phyloP scores from a whole-genome alignment of 2,888 invertebrate genomes.

The Willowsia nigromaculata region DNA sequence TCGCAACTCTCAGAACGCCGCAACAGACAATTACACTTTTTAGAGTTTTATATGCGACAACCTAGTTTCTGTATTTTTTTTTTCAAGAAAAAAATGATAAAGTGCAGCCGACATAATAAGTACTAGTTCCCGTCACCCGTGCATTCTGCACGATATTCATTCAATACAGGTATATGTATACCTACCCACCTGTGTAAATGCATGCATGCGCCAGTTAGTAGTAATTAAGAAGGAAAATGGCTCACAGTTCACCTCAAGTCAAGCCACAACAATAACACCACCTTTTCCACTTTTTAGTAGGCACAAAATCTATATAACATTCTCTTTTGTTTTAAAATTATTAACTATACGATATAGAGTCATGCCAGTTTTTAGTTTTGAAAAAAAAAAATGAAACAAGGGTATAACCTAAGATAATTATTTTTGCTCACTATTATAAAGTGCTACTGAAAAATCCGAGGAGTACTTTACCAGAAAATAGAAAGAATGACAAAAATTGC shows the following conservation, averaged over 20 bases:
- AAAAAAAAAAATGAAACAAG: neutral
- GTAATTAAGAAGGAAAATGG: constrained; percentile 62
- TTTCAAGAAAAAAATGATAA: constrained; percentile 30
- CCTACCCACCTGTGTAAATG: neutral
- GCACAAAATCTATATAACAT: neutral
- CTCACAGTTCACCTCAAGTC: constrained; percentile 59
- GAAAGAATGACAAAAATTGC: neutral
- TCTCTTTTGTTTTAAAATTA: constrained; percentile 48
- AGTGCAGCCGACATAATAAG: constrained; percentile 18
- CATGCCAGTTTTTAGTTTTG: constrained; percentile 4
- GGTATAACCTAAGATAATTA: neutral
- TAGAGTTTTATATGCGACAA: constrained; percentile 57
- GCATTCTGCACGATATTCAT: constrained; percentile 13
- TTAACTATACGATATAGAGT: neutral
- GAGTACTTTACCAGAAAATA: neutral
- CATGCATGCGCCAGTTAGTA: constrained; percentile 18
- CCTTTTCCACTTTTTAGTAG: constrained; percentile 13
- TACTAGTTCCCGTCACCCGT: constrained; percentile 22
- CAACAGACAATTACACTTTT: constrained; percentile 13
- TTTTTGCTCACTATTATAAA: neutral
- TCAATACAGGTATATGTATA: neutral
- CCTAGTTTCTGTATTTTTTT: constrained; percentile 58
- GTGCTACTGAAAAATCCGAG: constrained; percentile 32
- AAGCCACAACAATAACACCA: constrained; percentile 46
- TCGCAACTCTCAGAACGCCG: too few relatives aligned